Base-by-base conservation (phyloP, 2,888 invertebrate genomes). In the Apodemia mormo region DNA sequence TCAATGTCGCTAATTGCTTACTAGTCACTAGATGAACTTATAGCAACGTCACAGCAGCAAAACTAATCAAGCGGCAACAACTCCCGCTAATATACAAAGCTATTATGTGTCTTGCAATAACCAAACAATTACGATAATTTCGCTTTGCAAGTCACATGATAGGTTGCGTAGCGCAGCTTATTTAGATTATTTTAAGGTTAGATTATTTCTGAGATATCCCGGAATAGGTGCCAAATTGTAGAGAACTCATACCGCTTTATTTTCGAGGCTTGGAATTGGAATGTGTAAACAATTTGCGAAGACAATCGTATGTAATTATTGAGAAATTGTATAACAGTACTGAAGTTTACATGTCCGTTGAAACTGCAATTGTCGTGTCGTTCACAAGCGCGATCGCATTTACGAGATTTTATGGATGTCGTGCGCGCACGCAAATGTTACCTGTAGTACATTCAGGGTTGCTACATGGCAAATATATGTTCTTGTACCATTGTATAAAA, bases 331-430 rank as follows among this genome's bases (percentile, higher is more conserved):
- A 45, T 61, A 66, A 67, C 67, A 65, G 68, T 67, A 52, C 58
- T 14, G 45, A 68, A 69, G 68, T 68, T 54, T 69, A 79, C 64
- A 69, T 71, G 80, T 77, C 71, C 76, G 81, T 79, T 78, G 72
- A 74, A 78, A 68, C 77, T 81, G 77, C 82, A 78, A 82, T 83
- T 82, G 83, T 83, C 82, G 81, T 86, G 84, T 85, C 81, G 76
- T 78, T 80, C 80, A 77, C 77, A 78, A 78, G 74, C 72, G 73
- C 73, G 78, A 79, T 82, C 81, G 80, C 77, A 75, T 79, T 77
- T 76, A 77, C 75, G 70, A 71, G 76, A 77, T 76, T 86, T 87
- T 87, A 87, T 83, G 82, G 78, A 67, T 80, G 79, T 85, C 86
- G 84, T 83, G 85, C 80, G 79, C 79, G 78, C 79, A 79, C 81